Evolutionary conservation across 2,113 vertebrate species (phyloP), one percentile per base, ranked within the genome.

Genomic region (Microcebus griseorufus): DNA sequence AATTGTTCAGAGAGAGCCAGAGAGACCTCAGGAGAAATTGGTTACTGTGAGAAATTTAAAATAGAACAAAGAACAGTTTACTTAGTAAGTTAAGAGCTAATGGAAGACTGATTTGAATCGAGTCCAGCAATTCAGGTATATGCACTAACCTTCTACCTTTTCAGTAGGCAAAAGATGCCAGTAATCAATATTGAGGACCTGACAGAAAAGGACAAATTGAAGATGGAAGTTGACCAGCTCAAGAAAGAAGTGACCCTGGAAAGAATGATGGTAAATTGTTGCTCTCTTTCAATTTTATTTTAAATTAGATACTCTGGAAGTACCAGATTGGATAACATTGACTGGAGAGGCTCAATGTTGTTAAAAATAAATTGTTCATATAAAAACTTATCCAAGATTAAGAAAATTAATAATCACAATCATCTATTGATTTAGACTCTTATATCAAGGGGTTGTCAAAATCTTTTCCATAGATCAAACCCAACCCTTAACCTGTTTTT

Each of bases 221-320:
- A 99, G 96, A 99, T 99, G 99, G 99, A 99, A 98, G 99, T 99
- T 76, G 99, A 98, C 34, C 99, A 99, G 98, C 99, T 99, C 76
- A 99, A 99, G 97, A 98, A 97, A 98, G 99, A 99, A 98, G 98
- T 99, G 80, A 99, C 99, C 51, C 98, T 99, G 95, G 99, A 99
- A 94, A 99, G 99, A 97, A 99, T 99, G 98, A 97, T 99, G 99
- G 99, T 99, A 98, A 99, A 98, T 48, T 27, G 27, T 64, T 34
- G 17, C 29, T 73, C 6, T 94, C 58, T 67, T 72, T 7, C 12
- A n/a, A 87, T 72, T 95, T 73, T 81, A 18, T 82, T 80, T 86
- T 89, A 48, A 72, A 45, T 32, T 39, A 70, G 60, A 88, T 3
- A 12, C 3, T 12, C 4, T 69, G 42, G 39, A 2, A 22, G 8